Base-by-base conservation (phyloP, 2,888 invertebrate genomes). In the Ligdia adustata region DNA sequence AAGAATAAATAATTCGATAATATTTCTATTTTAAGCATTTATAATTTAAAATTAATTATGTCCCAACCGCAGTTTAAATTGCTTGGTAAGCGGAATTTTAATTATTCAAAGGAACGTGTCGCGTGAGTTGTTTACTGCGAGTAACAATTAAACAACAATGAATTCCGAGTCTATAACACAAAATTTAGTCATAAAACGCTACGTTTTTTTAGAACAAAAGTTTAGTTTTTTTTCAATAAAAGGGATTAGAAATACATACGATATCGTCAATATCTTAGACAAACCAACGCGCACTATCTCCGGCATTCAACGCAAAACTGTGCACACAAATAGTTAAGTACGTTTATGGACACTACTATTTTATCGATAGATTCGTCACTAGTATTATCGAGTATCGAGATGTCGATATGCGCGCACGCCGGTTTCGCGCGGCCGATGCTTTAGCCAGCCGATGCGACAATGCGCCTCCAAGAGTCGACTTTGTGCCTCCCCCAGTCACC, bases 361-460 rank as follows among this genome's bases (percentile, higher is more conserved):
- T 38, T 31, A 52, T 52, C 51, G 51, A 42, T 41, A 24, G 12
- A 28, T 42, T 39, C 41, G 46, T 43, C 42, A 51, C 45, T 48
- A 24, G 40, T 42, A 16, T 41, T 51, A 52, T 52, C 51, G 51
- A 33, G 31, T 37, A 41, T 51, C 52, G 55, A 43, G 50, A 33
- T 31, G 40, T 42, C 34, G 43, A 32, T 28, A 44, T 42, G 66
- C 82, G 81, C 79, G 80, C 75, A 81, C 85, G 82, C 77, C 66
- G 70, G 70, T 64, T 66, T 59, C 73, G 82, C 80, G 81, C 89
- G 83, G 85, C 86, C 86, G 84, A 62, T 75, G 73, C 79, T 83
- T 74, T 71, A 71, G 83, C 87, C 75, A 82, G 75, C 70, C 80
- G 76, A 71, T 75, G 81, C 80, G 82, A 87, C 87, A 89, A 84